Base-by-base conservation (phyloP, 2,888 invertebrate species). In the Oxyteleia sp. region DNA sequence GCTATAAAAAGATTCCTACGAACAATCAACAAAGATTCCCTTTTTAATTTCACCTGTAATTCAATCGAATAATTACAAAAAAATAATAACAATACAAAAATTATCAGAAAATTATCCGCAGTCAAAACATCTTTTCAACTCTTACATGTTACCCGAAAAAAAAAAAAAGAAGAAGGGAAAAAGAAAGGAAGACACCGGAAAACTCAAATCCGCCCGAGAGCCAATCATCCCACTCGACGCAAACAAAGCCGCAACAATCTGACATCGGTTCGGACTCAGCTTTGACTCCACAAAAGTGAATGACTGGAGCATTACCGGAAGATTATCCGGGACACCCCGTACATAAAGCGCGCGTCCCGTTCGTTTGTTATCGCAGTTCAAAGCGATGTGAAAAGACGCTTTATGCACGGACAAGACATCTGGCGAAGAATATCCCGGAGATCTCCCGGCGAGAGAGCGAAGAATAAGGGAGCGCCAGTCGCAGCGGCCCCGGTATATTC, bases 331-430 rank as follows among this genome's bases (percentile, higher is more conserved):
- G 57, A 76, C 68, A 43, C 76, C 57, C 66, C 5, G 59, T 71
- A 59, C 66, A 71, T 64, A 51, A 43, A 79, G 61, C 41, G 47
- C 49, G 57, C 57, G 47, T 49, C 53, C 35, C 38, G 16, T 68
- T 76, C 72, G 68, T 74, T 74, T 79, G 83, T 79, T 79, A 79
- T 74, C 78, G 64, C 49, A 43, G 55, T 64, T 83, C 83, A 79
- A 83, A 74, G 78, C 55, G 63, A 61, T 43, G 55, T 74, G 74
- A 79, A 83, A 83, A 69, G 79, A 45, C 69, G 74, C 83, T 83
- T 74, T 79, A 79, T 79, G 79, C 79, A 64, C 35, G 63, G 68
- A 74, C 83, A 69, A 83, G 83, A 64, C 69, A 74, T 79, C 79
- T 74, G 63, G 35, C 74, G 51, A 78, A 69, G 78, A 83, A 76